These are phyloP conservation scores for Dynastes grantii DNA, from an alignment of 2,888 invertebrate genomes.

Conservation along the genomic window DNA sequence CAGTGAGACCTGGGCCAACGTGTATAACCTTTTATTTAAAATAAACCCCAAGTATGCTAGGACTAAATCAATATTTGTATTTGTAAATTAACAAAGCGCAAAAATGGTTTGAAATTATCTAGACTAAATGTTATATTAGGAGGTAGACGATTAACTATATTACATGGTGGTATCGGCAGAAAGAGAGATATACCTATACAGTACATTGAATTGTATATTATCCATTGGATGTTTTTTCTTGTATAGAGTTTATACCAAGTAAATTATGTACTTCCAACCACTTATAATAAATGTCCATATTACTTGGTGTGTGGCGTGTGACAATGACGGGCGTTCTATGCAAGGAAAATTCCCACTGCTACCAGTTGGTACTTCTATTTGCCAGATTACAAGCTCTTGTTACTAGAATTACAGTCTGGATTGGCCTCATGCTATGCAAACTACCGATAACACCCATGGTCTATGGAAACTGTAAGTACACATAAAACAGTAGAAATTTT, in stretches of 20 bases:
- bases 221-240: constrained; percentile 36
- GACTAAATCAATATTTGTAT: too few relatives aligned
- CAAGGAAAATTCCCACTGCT: constrained; percentile 74
- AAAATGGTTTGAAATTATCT: too few relatives aligned
- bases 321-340: constrained; percentile 74
- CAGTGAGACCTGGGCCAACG: too few relatives aligned
- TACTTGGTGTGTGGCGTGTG: constrained; percentile 81
- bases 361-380: constrained; percentile 77
- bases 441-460: constrained; percentile 78
- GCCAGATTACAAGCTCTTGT: constrained; percentile 79
- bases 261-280: constrained; percentile 79
- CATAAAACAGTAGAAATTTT: background rate
- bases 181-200: constrained; percentile 68
- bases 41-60: too few relatives aligned
- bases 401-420: constrained; percentile 74
- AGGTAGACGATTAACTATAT: too few relatives aligned
- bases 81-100: too few relatives aligned
- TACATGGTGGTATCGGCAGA: constrained; percentile 75
- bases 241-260: constrained; percentile 75
- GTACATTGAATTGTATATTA: too few relatives aligned
- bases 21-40: too few relatives aligned
- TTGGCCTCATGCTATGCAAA: constrained; percentile 76
- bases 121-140: too few relatives aligned
- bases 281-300: constrained; percentile 77
- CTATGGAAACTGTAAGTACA: constrained; percentile 78